Evolutionary conservation across 2,113 vertebrate species (phyloP).

Genomic region (Suricata suricatta): DNA sequence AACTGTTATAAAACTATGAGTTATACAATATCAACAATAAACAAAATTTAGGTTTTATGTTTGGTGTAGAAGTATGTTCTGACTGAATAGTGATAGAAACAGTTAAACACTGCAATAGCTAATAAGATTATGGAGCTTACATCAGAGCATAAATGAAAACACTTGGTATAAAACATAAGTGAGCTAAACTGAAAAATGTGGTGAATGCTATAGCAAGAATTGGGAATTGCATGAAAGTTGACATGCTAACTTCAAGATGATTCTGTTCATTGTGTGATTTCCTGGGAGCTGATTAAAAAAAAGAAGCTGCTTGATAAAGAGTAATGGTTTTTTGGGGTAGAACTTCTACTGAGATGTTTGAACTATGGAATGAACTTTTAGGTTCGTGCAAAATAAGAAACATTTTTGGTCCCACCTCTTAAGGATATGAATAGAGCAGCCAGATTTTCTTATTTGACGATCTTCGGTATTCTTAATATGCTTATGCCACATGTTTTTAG

Average conservation of each 20-base stretch:
- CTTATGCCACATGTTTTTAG: background rate
- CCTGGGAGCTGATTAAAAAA: background rate
- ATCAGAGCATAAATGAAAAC: background rate
- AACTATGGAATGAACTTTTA: background rate
- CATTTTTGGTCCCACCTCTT: background rate
- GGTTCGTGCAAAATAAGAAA: background rate
- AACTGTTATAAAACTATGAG: background rate
- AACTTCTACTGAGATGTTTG: background rate
- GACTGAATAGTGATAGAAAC: background rate
- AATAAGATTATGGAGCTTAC: background rate
- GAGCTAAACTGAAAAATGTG: background rate
- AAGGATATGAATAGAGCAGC: background rate
- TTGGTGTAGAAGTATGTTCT: background rate
- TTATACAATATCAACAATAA: background rate
- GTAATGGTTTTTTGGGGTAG: background rate
- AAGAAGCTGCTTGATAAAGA: background rate
- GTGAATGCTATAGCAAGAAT: background rate
- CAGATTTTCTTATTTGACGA: background rate
- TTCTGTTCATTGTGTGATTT: background rate
- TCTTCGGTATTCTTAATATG: background rate
- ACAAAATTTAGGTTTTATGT: background rate
- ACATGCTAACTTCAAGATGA: background rate
- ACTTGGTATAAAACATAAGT: background rate
- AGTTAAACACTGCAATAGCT: background rate
- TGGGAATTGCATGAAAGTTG: background rate